Base-by-base conservation (phyloP, 1,140 invertebrate species). In the Rhyzopertha dominica region DNA sequence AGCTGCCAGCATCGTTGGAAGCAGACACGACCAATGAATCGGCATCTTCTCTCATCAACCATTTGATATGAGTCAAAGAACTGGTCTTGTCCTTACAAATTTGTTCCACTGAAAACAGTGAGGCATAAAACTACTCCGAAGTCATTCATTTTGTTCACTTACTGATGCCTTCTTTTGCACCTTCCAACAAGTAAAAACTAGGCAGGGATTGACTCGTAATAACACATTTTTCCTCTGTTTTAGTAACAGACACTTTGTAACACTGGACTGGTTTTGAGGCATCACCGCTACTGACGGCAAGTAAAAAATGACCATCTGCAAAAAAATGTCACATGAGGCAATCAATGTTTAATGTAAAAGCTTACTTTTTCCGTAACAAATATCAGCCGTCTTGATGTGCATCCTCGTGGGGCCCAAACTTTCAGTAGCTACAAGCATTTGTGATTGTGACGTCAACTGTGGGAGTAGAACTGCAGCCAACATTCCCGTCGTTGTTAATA, bases 401-500 rank as follows among this genome's bases (percentile, higher is more conserved):
- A 81, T 81, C 25, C 90, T 71, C 1, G 78, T 80, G 16, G 79
- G 76, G 1, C 84, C 82, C 5, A 93, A 71, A 60, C 83, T 85
- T 60, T 90, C 78, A 20, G 74, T 73, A 16, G 78, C 65, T 36
- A 75, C 67, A 50, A 69, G 58, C 53, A 74, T 54, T 23, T 57
- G 52, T 58, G 47, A 54, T 50, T 60, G 63, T 58, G 53, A 53
- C 8, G 47, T 59, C 24, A 45, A 43, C 44, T 61, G 60, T 4
- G 77, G 76, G 29, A 82, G 69, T 25, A 80, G 70, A n/a, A 86
- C 67, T 16, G 79, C 77, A 1, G 81, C 83, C 16, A 93, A 71
- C 70, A 95, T 76, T 1, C 91, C 92, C 7, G 88, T 91, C 1
- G 84, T 81, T 2, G 89, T 88, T 14, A 95, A 76, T 18, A 90